A percentile compares a stretch with the other conserved stretches of the same genome.
These are phyloP conservation scores for Muschampia plurimacula DNA, from an alignment of 2,888 invertebrate genomes.

Conservation along the genomic window DNA sequence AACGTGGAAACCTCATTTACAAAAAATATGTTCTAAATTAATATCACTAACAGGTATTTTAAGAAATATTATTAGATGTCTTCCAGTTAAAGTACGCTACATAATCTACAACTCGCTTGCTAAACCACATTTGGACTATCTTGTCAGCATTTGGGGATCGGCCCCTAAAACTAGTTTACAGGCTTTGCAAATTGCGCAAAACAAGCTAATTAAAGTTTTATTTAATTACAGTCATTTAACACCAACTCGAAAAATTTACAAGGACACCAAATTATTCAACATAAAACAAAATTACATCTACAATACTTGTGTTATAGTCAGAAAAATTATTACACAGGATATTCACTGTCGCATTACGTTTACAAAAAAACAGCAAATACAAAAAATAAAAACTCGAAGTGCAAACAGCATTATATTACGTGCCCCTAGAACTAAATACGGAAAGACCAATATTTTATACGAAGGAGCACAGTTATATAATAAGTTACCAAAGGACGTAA, in stretches of 20 bases:
- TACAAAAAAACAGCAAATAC: constrained; percentile 1
- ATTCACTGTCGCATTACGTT: not conserved
- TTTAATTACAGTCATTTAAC: not conserved
- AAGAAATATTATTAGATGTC: constrained; percentile 22
- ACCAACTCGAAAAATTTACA: not conserved
- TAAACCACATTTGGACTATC: not conserved
- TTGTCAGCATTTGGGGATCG: not conserved
- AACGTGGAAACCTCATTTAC: constrained; percentile 37
- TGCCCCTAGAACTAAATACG: not conserved
- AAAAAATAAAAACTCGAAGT: not conserved
- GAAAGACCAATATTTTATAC: not conserved
- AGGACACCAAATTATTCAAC: constrained; percentile 1
- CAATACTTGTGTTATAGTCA: not conserved
- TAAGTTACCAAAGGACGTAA: not conserved
- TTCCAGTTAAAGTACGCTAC: constrained; percentile 15
- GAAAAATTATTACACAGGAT: not conserved
- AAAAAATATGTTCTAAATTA: constrained; percentile 26
- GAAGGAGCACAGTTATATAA: not conserved
- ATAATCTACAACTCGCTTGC: not conserved
- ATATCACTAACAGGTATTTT: constrained; percentile 25
- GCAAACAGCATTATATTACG: not conserved
- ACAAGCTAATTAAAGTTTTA: not conserved
- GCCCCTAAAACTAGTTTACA: not conserved
- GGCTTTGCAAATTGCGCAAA: constrained; percentile 1
- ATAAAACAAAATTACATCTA: not conserved